A percentile compares a stretch with the other conserved stretches of the same genome.
These are phyloP conservation scores for Meriones psammophilus DNA, from an alignment of 2,797 vertebrate genomes.

Conservation along the genomic window DNA sequence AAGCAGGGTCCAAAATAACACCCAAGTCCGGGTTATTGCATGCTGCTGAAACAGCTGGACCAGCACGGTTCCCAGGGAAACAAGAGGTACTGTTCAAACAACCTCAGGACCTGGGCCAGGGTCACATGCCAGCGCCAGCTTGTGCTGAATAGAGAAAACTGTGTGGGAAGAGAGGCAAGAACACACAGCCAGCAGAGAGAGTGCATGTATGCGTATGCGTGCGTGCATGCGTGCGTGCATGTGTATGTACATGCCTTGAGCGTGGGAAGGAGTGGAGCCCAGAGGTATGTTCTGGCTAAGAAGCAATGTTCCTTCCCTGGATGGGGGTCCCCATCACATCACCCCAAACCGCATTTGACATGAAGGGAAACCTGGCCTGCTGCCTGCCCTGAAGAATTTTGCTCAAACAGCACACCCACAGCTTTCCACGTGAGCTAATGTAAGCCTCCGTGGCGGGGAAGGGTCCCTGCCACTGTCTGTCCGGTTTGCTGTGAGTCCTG, in stretches of 20 bases:
- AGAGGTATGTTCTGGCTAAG: background rate
- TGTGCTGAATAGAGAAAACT: background rate
- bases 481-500: background rate
- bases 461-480: background rate
- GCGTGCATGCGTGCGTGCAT: too few species aligned
- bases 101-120: conserved; percentile 62
- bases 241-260: background rate
- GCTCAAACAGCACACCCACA: background rate
- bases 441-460: background rate
- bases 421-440: background rate
- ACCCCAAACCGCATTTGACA: background rate
- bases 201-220: rapidly evolving
- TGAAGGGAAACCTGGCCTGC: background rate
- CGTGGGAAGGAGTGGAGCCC: too few species aligned
- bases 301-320: background rate
- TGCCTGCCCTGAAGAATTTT: background rate
- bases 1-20: conserved; percentile 83
- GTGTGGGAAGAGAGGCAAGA: background rate
- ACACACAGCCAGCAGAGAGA: background rate
- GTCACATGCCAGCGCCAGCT: conserved; percentile 60
- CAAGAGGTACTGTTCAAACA: conserved; percentile 66
- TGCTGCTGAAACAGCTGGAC: conserved; percentile 78
- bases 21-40: conserved; percentile 55
- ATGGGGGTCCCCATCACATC: background rate
- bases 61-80: conserved; percentile 81